Conservation (phyloP, 2,113 vertebrate species). For the Phyllostomus hastatus region DNA sequence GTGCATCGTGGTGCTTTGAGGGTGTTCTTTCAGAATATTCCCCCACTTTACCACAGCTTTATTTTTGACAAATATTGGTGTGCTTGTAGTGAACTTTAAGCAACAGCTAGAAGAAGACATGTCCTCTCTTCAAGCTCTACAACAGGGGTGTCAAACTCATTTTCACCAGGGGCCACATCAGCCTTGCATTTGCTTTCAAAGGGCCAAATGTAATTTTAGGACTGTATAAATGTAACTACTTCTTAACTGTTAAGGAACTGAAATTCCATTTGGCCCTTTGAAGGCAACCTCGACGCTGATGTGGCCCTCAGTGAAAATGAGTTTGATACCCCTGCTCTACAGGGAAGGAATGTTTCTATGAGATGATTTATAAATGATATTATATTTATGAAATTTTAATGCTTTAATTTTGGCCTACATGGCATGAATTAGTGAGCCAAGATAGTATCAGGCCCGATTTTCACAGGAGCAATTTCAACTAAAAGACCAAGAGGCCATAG, state of each 20-base stretch:
- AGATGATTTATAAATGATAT: conserved; percentile 70
- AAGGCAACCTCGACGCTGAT: too few species aligned
- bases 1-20: neutral
- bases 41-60: neutral
- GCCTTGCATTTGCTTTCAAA: too few species aligned
- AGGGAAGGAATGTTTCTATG: conserved; percentile 62
- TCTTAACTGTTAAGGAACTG: too few species aligned
- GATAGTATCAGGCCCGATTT: conserved; percentile 22
- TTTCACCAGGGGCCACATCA: too few species aligned
- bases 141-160: too few species aligned
- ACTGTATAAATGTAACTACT: too few species aligned
- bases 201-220: too few species aligned
- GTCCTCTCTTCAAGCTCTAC: conserved; percentile 48
- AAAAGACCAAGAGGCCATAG: conserved; percentile 49
- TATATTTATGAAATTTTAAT: conserved; percentile 73
- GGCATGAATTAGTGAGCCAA: conserved; percentile 58
- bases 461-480: conserved; percentile 59
- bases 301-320: too few species aligned
- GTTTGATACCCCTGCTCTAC: neutral
- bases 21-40: neutral
- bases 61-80: neutral
- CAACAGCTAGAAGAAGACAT: conserved; percentile 55
- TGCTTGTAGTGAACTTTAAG: conserved; percentile 20
- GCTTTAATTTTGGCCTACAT: conserved; percentile 70
- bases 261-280: too few species aligned